These are phyloP conservation scores for Kryptolebias ocellatus DNA, from an alignment of 2,797 vertebrate genomes.

Conservation along the genomic window DNA sequence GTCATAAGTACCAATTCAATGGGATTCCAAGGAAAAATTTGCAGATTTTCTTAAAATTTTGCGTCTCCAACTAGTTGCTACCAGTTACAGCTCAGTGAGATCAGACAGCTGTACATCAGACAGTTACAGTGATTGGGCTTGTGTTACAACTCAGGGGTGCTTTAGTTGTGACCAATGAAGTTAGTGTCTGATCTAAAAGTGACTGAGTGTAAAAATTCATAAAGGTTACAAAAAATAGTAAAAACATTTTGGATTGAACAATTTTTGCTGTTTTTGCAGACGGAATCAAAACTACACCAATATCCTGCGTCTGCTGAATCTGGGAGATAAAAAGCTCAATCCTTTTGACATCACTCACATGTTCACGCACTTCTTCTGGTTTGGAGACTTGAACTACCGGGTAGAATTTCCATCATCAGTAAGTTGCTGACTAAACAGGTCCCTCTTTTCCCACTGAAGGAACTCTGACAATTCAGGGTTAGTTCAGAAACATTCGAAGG, in stretches of 20 bases:
- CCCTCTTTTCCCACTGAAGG: neutral
- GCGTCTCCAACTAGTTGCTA: no score
- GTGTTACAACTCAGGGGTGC: no score
- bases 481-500: no score
- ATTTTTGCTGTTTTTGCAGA: slow-evolving; percentile 70
- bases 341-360: slow-evolving; percentile 95
- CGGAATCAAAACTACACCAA: slow-evolving; percentile 95
- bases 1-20: no score
- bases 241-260: neutral
- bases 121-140: no score
- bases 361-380: slow-evolving; percentile 98
- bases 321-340: slow-evolving; percentile 95
- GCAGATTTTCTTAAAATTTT: no score
- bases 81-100: no score
- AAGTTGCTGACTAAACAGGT: slow-evolving; percentile 39
- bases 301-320: slow-evolving; percentile 93
- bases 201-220: no score
- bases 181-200: no score
- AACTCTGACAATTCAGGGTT: neutral
- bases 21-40: no score
- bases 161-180: no score
- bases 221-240: neutral
- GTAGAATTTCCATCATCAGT: slow-evolving; percentile 88
- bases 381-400: slow-evolving; percentile 96
- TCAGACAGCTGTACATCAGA: no score